Evolutionary conservation across 1,140 invertebrate species (phyloP), one percentile per base, ranked within the genome.

Genomic region (Macrotrachela quadricornifera): DNA sequence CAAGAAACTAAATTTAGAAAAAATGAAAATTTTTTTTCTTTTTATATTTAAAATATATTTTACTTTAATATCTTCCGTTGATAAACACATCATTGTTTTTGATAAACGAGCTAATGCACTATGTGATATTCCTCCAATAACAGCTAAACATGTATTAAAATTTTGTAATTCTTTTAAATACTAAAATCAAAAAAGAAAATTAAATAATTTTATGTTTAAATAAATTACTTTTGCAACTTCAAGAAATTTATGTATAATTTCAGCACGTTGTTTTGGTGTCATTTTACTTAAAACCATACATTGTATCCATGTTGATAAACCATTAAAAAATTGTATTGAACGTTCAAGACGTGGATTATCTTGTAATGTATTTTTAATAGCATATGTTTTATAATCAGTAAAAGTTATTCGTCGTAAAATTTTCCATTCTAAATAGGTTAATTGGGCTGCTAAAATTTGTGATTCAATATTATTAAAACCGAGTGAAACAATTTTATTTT

Each of bases 291-390:
- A 65, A 37, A 77, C 74, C 72, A 76, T 77, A 59, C 74, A 77
- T 61, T 77, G 76, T 12, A 77, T 72, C 76, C 76, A 77, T 59
- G 75, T 73, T n/a, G 75, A 76, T n/a, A 77, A 62, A 14, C 72
- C 72, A 60, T 75, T 75, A 58, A 74, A 75, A 45, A 75, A 54
- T 15, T 69, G 64, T 11, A 75, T 72, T 15, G 73, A 74, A 48
- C 72, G 59, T 56, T 74, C 73, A 45, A 75, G 54, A 53, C 69
- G 70, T 2, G 69, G 69, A 57, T 71, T 71, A 42, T 73, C 69
- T 53, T 70, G 68, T 48, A 73, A 59, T 11, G 67, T 70, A 17
- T 68, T 71, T 54, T 64, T 64, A 46, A 69, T 59, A 56, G 72
- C 72, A 64, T 74, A 75, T 56, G 67, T 64, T 59, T 73, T 74